phyloP scores from a whole-genome alignment of 2,888 invertebrate species.

The Leucophenga montana region DNA sequence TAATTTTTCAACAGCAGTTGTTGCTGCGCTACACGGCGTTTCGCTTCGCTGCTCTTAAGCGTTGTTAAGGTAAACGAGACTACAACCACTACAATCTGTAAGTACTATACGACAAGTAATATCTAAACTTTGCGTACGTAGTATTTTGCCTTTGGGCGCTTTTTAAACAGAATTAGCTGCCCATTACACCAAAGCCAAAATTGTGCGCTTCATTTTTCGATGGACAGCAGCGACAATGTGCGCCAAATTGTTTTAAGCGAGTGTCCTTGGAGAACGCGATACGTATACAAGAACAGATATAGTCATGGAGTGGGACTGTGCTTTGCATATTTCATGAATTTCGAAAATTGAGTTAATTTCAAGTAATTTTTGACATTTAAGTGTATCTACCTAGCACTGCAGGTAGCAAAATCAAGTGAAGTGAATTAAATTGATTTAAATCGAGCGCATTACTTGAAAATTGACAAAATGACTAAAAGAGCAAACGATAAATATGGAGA shows the following conservation, averaged over 20 bases:
- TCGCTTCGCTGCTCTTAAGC: conserved; percentile 25
- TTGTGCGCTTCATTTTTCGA: not conserved
- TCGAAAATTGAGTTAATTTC: conserved; percentile 63
- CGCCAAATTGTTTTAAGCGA: conserved; percentile 23
- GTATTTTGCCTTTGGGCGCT: conserved; percentile 40
- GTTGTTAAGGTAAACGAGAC: no score
- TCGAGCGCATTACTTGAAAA: conserved; percentile 41
- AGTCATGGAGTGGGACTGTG: conserved; percentile 2
- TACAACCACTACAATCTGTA: no score
- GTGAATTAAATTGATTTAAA: conserved; percentile 42
- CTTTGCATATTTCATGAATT: conserved; percentile 60
- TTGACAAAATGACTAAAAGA: conserved; percentile 49
- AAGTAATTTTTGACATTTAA: conserved; percentile 48
- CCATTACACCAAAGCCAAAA: conserved; percentile 39
- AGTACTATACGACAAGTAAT: no score
- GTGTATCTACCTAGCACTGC: not conserved
- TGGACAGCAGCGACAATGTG: conserved; percentile 47
- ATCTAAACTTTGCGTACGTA: not conserved
- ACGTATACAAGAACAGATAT: no score
- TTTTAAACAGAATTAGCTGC: conserved; percentile 59
- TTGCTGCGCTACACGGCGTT: conserved; percentile 27
- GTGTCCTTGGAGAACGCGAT: not conserved
- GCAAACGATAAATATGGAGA: not conserved
- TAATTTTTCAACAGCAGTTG: conserved; percentile 70
- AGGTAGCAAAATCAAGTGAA: not conserved